These are phyloP conservation scores for Lucilia sericata DNA, from an alignment of 1,140 invertebrate genomes.

Conservation along the genomic window DNA sequence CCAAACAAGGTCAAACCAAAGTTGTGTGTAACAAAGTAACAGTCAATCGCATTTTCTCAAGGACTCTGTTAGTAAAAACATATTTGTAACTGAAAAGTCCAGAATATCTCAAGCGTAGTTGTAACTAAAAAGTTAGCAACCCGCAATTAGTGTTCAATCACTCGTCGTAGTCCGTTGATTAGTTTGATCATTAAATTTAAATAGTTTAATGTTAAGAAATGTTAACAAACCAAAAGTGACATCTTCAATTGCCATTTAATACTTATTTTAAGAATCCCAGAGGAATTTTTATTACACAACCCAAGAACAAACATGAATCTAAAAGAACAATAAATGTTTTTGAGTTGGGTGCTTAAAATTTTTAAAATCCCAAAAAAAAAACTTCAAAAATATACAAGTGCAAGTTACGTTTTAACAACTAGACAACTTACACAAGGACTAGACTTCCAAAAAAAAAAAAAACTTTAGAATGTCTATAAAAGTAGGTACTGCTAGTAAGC, in stretches of 20 bases:
- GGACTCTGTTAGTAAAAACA: too few species aligned
- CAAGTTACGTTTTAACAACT: background rate
- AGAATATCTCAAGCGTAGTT: too few species aligned
- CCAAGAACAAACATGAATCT: background rate
- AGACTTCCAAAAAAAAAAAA: background rate
- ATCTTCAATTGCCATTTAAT: background rate
- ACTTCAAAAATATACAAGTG: background rate
- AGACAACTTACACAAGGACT: background rate
- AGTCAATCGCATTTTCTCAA: too few species aligned
- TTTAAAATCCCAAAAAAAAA: background rate
- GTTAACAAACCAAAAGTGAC: background rate
- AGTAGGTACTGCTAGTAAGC: background rate
- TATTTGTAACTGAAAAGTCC: too few species aligned
- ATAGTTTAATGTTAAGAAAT: background rate
- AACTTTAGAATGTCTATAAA: background rate
- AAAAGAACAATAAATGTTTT: background rate
- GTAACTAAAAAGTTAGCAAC: too few species aligned
- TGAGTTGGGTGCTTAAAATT: background rate
- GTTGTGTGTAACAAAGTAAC: too few species aligned
- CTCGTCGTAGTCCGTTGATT: too few species aligned
- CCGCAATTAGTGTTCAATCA: too few species aligned
- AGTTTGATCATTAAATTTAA: constrained; percentile 14
- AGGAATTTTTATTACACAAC: constrained; percentile 21
- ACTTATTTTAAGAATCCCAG: background rate
- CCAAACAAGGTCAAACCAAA: too few species aligned